Base-by-base conservation (phyloP, 53 echinoderm and acorn worm species). In the Antedon mediterranea region DNA sequence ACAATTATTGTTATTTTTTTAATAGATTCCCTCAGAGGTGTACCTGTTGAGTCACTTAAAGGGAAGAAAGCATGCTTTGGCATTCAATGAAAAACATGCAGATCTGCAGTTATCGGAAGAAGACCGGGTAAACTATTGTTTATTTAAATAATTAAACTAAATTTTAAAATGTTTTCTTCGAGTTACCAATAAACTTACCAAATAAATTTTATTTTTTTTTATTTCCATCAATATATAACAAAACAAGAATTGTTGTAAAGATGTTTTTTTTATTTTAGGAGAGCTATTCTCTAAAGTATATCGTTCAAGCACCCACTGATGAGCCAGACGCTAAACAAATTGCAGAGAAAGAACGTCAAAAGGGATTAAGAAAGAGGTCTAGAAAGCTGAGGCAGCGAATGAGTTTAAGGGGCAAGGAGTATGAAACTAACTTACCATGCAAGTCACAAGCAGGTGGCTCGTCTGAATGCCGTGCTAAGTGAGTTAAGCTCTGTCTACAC, bases 21-120 rank as follows among this genome's bases (percentile, higher is more conserved):
- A 41, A 57, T 80, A 95, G 97, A 92, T 95, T 80, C 97, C 97
- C 14, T 95, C 97, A 28, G 97, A 95, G 33, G 97, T 95, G 30
- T 95, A 89, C 34, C 86, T 95, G 2, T 71, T 95, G 76, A 95
- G 97, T 77, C 97, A 95, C 79, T 87, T 95, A n/a, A 74, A 89
- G 73, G 97, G 97, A 73, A 84, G 87, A 80, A 95, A 92, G 57
- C 97, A 95, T 78, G 77, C 89, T 74, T 87, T 92, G 78, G 84
- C 85, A n/a, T 84, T 95, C 71, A 34, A 87, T 57, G 86, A 87
- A 73, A 92, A 91, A 30, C 77, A 88, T 74, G 87, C 81, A 71
- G 89, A 87, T 34, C 79, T 82, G 28, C 75, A 76, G 77, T 80
- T 95, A 78, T 89, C 75, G 37, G 91, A 89, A 41, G 97, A 95